Evolutionary conservation across 2,797 vertebrate genomes (phyloP).

Genomic region (Anniella stebbinsi): DNA sequence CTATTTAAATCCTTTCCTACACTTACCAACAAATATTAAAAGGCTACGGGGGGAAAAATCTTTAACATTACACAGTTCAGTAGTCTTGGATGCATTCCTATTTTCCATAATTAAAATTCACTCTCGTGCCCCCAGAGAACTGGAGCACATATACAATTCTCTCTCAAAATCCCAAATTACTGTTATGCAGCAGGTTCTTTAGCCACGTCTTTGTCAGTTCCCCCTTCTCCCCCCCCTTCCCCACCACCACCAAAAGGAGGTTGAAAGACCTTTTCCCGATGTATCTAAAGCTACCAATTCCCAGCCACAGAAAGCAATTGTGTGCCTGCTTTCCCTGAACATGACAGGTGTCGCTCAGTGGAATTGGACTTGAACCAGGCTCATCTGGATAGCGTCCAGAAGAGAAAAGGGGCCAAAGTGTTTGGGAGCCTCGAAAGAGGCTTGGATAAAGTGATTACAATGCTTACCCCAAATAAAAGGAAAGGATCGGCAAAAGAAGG

Average conservation of each 20-base stretch:
- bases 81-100: constrained; percentile 35
- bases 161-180: constrained; percentile 35
- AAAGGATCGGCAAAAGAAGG: constrained; percentile 79
- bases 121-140: constrained; percentile 17
- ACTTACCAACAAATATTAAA: constrained; percentile 29
- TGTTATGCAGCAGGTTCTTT: constrained; percentile 21
- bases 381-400: constrained; percentile 86
- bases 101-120: constrained; percentile 35
- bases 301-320: not conserved
- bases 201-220: not conserved
- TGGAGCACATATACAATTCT: constrained; percentile 15
- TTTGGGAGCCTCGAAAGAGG: constrained; percentile 94
- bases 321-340: constrained; percentile 3
- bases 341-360: constrained; percentile 86
- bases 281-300: not conserved
- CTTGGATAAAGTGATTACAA: constrained; percentile 95
- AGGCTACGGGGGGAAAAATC: constrained; percentile 20
- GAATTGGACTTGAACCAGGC: constrained; percentile 83
- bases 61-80: constrained; percentile 32
- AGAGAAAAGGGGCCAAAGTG: constrained; percentile 88
- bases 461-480: constrained; percentile 92
- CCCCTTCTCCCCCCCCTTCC: not conserved
- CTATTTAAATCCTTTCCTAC: constrained; percentile 35
- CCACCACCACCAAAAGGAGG: not conserved
- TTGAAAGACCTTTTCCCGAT: not conserved